These are phyloP conservation scores for Drosophila repletoides DNA, from an alignment of 1,140 invertebrate species.

Conservation along the genomic window DNA sequence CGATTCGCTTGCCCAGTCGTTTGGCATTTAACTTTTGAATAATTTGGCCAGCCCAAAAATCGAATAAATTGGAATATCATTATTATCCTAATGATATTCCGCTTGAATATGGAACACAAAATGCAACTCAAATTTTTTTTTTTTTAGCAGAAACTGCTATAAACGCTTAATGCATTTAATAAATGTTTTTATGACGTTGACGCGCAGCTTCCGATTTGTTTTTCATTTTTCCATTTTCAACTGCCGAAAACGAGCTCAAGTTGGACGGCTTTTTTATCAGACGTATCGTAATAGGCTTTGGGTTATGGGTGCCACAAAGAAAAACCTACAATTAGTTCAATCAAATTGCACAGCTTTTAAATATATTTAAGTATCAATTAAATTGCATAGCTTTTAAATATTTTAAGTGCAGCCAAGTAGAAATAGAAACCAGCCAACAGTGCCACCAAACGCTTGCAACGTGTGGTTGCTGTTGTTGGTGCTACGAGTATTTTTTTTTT, in stretches of 20 bases:
- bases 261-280: constrained; percentile 46
- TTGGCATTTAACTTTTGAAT: constrained; percentile 63
- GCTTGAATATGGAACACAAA: not conserved
- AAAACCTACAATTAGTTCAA: constrained; percentile 55
- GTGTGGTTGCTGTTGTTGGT: constrained; percentile 8
- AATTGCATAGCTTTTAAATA: constrained; percentile 47
- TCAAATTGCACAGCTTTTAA: constrained; percentile 8
- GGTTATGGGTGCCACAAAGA: constrained; percentile 6
- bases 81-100: constrained; percentile 25
- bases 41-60: constrained; percentile 42
- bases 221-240: no score
- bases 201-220: constrained; percentile 56
- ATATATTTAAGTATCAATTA: constrained; percentile 41
- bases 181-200: constrained; percentile 38
- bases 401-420: constrained; percentile 60
- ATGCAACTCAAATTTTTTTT: not conserved
- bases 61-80: constrained; percentile 66
- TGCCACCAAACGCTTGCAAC: not conserved
- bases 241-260: constrained; percentile 40
- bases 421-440: not conserved
- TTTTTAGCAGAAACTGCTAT: no score
- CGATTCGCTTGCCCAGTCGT: constrained; percentile 19
- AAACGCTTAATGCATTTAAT: constrained; percentile 22
- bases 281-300: constrained; percentile 1
- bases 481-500: no score